A percentile compares a stretch with the other conserved stretches of the same genome.
Conservation (phyloP, 2,888 invertebrate genomes). For the Andrena camellia region DNA sequence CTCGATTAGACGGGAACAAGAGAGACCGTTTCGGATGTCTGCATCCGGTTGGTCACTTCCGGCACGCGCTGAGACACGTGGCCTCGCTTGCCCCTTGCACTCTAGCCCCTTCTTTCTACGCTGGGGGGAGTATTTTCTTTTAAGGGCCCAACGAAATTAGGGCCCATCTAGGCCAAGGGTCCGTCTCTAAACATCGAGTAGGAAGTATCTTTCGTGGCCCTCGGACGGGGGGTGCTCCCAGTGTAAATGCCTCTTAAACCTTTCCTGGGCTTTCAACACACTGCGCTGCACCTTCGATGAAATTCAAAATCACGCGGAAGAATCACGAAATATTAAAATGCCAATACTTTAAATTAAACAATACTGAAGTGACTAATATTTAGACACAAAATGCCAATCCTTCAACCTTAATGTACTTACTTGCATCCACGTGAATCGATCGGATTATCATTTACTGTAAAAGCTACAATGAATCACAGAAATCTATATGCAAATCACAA, state of each 20-base stretch:
- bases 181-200: constrained; percentile 67
- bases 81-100: constrained; percentile 71
- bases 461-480: too few species aligned
- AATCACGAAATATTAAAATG: neutral
- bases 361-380: too few species aligned
- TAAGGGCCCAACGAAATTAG: constrained; percentile 69
- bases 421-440: too few species aligned
- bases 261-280: constrained; percentile 1
- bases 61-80: constrained; percentile 84
- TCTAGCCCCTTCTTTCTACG: constrained; percentile 52
- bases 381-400: too few species aligned
- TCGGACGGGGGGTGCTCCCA: constrained; percentile 35
- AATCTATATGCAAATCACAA: too few species aligned
- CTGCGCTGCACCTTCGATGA: neutral
- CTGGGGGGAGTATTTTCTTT: constrained; percentile 67
- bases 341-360: neutral
- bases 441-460: too few species aligned
- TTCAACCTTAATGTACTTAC: too few species aligned
- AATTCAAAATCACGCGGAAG: neutral
- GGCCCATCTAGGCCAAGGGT: constrained; percentile 63
- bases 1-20: constrained; percentile 60
- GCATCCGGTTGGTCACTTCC: constrained; percentile 85
- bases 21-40: constrained; percentile 82
- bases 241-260: constrained; percentile 46
- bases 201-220: constrained; percentile 62